phyloP scores from a whole-genome alignment of 2,113 vertebrate species.

The Barnardius zonarius region DNA sequence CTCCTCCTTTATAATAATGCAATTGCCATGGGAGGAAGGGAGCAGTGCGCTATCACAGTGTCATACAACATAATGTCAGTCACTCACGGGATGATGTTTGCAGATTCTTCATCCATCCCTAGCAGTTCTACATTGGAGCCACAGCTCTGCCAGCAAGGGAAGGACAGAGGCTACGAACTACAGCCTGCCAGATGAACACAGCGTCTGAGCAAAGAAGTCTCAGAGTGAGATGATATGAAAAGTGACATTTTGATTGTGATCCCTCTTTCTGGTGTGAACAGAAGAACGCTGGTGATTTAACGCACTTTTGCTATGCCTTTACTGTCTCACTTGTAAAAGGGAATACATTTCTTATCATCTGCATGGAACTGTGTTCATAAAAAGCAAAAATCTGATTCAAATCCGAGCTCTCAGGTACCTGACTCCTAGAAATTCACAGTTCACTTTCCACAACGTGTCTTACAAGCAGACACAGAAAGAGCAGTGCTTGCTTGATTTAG shows the following conservation, averaged over 20 bases:
- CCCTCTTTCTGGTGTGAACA: neutral
- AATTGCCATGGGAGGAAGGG: neutral
- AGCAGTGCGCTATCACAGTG: neutral
- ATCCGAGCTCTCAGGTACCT: neutral
- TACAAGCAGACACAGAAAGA: neutral
- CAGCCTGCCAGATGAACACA: neutral
- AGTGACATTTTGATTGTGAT: neutral
- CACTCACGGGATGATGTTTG: neutral
- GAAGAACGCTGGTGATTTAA: neutral
- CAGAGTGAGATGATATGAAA: neutral
- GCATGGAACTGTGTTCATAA: neutral
- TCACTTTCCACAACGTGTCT: neutral
- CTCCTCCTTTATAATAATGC: neutral
- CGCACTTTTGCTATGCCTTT: neutral
- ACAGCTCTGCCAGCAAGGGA: neutral
- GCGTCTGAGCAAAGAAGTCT: neutral
- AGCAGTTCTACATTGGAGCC: neutral
- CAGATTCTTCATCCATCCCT: neutral
- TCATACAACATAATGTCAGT: neutral
- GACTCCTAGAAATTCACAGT: conserved; percentile 14
- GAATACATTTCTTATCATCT: neutral
- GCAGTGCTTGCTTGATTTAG: neutral
- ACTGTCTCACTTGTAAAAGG: neutral
- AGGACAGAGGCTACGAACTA: neutral
- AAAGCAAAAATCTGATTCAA: conserved; percentile 5